Conservation (phyloP, 1,140 invertebrate genomes). For the Brachionus angularis region DNA sequence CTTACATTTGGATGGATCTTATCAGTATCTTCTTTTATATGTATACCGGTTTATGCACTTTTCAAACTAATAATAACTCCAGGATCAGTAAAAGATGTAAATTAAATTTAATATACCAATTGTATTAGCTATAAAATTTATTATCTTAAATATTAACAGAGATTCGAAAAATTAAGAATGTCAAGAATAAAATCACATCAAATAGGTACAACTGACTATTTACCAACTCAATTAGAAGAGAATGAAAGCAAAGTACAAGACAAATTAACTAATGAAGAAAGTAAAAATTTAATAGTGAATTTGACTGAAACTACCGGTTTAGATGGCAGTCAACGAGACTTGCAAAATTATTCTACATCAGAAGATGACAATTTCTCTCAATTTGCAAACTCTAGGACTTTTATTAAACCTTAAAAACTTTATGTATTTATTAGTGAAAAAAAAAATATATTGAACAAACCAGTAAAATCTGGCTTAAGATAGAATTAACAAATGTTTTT, state of each 20-base stretch:
- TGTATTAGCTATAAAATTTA: too few species aligned
- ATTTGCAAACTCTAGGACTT: conserved; percentile 19
- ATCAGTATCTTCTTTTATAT: conserved; percentile 49
- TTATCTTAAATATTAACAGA: too few species aligned
- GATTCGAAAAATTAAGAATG: background rate
- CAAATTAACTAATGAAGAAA: conserved; percentile 19
- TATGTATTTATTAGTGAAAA: too few species aligned
- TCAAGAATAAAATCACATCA: background rate
- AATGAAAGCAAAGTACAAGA: background rate
- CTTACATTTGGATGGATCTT: conserved; percentile 51
- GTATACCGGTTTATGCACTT: conserved; percentile 48
- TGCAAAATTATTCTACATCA: conserved; percentile 29
- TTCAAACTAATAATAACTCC: conserved; percentile 46
- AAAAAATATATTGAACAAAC: too few species aligned
- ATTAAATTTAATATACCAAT: too few species aligned
- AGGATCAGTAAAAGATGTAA: conserved; percentile 48
- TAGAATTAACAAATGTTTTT: too few species aligned
- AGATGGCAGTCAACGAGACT: background rate
- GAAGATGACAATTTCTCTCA: conserved; percentile 22
- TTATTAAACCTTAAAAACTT: conserved; percentile 13
- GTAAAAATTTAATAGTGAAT: conserved; percentile 32
- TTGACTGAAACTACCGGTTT: background rate
- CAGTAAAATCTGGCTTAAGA: too few species aligned
- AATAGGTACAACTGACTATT: too few species aligned
- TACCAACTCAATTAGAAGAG: too few species aligned